Percentiles rank a stretch among this genome's conserved stretches.
phyloP scores from a whole-genome alignment of 2,888 invertebrate species.

The Lasioglossum calceatum region DNA sequence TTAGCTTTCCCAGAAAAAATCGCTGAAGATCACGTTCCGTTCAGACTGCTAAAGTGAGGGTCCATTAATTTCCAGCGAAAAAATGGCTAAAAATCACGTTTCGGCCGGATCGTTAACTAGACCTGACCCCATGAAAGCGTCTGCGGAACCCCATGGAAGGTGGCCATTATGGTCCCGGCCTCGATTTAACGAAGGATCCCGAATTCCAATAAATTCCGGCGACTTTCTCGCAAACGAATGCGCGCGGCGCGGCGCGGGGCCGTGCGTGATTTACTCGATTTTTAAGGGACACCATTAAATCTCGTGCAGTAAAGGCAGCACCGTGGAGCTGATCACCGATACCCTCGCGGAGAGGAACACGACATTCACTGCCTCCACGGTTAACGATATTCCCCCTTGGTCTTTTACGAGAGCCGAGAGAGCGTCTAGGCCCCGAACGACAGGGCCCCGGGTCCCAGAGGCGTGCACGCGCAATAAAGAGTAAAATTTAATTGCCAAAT shows the following conservation, averaged over 20 bases:
- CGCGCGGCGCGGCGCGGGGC: background rate
- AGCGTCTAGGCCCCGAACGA: slow-evolving; percentile 19
- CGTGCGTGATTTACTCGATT: slow-evolving; percentile 24
- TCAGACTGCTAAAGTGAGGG: background rate
- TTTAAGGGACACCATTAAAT: slow-evolving; percentile 50
- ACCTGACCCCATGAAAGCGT: background rate
- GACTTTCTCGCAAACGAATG: slow-evolving; percentile 4
- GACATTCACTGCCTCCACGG: slow-evolving; percentile 47
- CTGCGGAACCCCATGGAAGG: background rate
- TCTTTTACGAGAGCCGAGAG: slow-evolving; percentile 58
- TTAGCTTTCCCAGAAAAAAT: background rate
- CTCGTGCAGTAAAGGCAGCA: slow-evolving; percentile 6
- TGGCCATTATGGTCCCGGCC: background rate
- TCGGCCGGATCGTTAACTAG: background rate
- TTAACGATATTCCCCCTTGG: slow-evolving; percentile 54
- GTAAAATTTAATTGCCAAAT: slow-evolving; percentile 68
- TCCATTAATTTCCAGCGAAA: background rate
- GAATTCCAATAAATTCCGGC: slow-evolving; percentile 10
- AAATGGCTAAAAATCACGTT: background rate
- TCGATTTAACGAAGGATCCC: slow-evolving; percentile 1
- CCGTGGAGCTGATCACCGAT: slow-evolving; percentile 40
- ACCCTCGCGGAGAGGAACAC: slow-evolving; percentile 36
- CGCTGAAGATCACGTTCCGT: background rate
- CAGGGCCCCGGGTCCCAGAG: slow-evolving; percentile 18
- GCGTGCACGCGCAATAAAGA: slow-evolving; percentile 59